phyloP scores from a whole-genome alignment of 2,113 vertebrate genomes.

The Corythornis madagascariensis region DNA sequence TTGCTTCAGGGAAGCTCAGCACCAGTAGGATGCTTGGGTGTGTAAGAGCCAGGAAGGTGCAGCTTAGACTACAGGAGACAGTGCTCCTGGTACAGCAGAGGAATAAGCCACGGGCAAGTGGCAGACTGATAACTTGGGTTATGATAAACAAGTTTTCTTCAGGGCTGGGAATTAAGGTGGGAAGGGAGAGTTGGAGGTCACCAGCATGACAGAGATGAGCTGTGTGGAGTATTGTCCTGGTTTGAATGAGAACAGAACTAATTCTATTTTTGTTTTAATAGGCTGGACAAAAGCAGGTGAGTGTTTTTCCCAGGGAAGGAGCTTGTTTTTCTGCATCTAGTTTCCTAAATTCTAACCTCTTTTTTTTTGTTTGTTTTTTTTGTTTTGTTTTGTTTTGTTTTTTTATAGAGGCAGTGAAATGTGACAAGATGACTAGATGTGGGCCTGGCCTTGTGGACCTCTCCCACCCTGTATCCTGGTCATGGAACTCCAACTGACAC shows the following conservation, averaged over 20 bases:
- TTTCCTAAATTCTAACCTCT: background rate
- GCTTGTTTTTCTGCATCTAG: background rate
- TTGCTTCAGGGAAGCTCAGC: background rate
- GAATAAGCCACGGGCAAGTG: background rate
- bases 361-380: background rate
- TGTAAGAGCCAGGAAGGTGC: background rate
- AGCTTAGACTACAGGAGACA: accelerated
- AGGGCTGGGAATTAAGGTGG: background rate
- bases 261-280: background rate
- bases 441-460: background rate
- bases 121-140: background rate
- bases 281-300: background rate
- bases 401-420: background rate
- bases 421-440: background rate
- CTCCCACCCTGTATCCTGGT: background rate
- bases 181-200: background rate
- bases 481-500: background rate
- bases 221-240: background rate
- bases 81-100: background rate
- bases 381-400: background rate
- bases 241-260: too few relatives aligned
- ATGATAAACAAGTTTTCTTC: background rate
- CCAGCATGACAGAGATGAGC: background rate
- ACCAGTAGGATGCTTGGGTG: background rate
- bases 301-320: background rate